phyloP scores from a whole-genome alignment of 2,888 invertebrate genomes.

The Tridacna gigas region DNA sequence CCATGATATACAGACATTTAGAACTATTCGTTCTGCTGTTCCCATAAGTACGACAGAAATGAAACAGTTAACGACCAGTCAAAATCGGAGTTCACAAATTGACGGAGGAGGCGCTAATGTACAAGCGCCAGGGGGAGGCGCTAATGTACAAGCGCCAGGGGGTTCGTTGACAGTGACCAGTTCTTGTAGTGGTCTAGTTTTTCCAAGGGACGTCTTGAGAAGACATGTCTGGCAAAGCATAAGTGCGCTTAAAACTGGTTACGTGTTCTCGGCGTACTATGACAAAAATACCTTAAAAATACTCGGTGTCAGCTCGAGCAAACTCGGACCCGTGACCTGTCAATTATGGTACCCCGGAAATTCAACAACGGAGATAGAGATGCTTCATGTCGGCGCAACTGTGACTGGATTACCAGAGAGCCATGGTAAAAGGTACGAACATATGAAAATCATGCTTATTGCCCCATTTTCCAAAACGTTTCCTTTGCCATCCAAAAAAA shows the following conservation, averaged over 20 bases:
- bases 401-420: constrained; percentile 42
- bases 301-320: constrained; percentile 8
- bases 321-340: constrained; percentile 3
- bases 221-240: constrained; percentile 18
- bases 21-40: neutral
- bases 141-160: neutral
- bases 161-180: neutral
- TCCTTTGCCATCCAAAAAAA: too few species aligned
- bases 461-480: too few species aligned
- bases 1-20: neutral
- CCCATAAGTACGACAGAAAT: neutral
- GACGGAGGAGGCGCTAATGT: neutral
- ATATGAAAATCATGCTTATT: too few species aligned
- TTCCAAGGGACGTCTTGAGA: constrained; percentile 14
- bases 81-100: neutral
- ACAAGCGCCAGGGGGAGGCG: neutral
- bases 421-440: constrained; percentile 45
- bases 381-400: neutral
- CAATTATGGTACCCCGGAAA: constrained; percentile 23
- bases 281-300: constrained; percentile 9
- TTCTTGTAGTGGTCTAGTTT: constrained; percentile 8
- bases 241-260: neutral
- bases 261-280: constrained; percentile 35
- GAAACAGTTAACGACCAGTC: neutral
- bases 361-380: neutral